A percentile compares a stretch with the other conserved stretches of the same genome.
phyloP scores from a whole-genome alignment of 2,888 invertebrate species.

The Labia minor region DNA sequence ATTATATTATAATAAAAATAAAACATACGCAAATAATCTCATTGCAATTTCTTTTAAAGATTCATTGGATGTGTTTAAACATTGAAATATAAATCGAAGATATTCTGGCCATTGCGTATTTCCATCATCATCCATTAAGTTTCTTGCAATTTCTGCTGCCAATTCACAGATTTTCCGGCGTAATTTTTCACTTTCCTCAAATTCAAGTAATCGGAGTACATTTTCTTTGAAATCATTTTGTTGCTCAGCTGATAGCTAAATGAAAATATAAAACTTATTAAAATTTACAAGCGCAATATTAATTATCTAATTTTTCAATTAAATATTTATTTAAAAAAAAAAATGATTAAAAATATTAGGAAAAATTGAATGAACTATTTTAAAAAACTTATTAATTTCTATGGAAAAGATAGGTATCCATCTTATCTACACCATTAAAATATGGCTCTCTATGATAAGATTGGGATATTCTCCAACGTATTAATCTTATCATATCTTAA shows the following conservation, averaged over 20 bases:
- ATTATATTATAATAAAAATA: no score
- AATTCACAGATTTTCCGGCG: slow-evolving; percentile 92
- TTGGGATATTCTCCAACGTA: no score
- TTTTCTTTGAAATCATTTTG: slow-evolving; percentile 79
- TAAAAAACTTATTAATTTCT: not conserved
- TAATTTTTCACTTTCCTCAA: slow-evolving; percentile 65
- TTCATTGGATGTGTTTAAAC: slow-evolving; percentile 72
- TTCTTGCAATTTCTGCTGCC: slow-evolving; percentile 89
- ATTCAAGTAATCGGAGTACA: slow-evolving; percentile 71
- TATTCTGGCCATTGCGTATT: slow-evolving; percentile 96
- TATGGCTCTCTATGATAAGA: no score
- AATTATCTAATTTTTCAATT: slow-evolving; percentile 5
- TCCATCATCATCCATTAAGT: slow-evolving; percentile 88
- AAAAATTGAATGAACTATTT: not conserved
- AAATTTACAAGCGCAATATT: slow-evolving; percentile 20
- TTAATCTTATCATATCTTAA: no score
- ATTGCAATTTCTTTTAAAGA: slow-evolving; percentile 86
- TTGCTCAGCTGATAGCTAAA: slow-evolving; percentile 61
- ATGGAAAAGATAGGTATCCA: no score
- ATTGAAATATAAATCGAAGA: slow-evolving; percentile 87
- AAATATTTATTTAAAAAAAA: not conserved
- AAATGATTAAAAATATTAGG: no score
- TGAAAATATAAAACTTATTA: slow-evolving; percentile 21
- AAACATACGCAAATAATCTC: slow-evolving; percentile 78
- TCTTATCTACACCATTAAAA: no score